A percentile compares a stretch with the other conserved stretches of the same genome.
Evolutionary conservation across 2,888 invertebrate genomes (phyloP).

Genomic region (Melieria crassipennis): DNA sequence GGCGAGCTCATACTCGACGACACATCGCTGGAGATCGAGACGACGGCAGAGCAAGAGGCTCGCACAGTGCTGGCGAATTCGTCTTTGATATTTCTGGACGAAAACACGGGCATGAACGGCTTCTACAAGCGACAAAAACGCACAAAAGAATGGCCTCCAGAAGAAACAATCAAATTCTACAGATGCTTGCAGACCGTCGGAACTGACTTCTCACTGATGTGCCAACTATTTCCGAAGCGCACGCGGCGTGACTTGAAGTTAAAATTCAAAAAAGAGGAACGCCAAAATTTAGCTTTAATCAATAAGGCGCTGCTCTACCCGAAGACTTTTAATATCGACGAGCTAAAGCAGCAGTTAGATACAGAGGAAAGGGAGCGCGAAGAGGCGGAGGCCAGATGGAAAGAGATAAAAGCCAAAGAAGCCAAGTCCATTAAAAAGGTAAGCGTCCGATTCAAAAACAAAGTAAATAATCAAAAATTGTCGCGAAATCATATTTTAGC

Average conservation of each 20-base stretch:
- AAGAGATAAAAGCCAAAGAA: conserved; percentile 48
- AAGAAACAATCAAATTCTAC: conserved; percentile 91
- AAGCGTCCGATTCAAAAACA: conserved; percentile 10
- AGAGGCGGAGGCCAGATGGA: conserved; percentile 48
- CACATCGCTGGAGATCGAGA: conserved; percentile 79
- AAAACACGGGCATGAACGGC: conserved; percentile 68
- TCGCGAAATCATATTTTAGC: conserved; percentile 30
- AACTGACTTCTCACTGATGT: conserved; percentile 93
- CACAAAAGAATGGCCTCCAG: conserved; percentile 78
- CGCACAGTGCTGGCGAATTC: conserved; percentile 74
- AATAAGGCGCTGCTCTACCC: conserved; percentile 80
- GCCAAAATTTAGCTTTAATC: conserved; percentile 75
- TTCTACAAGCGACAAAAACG: conserved; percentile 75
- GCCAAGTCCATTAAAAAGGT: conserved; percentile 54
- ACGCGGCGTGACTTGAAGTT: conserved; percentile 84
- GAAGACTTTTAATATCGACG: conserved; percentile 74
- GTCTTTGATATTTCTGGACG: conserved; percentile 74
- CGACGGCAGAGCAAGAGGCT: conserved; percentile 72
- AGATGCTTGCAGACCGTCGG: conserved; percentile 88
- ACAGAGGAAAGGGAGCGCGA: conserved; percentile 63
- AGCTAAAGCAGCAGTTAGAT: conserved; percentile 70
- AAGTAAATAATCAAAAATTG: conserved; percentile 5
- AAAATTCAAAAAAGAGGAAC: conserved; percentile 94
- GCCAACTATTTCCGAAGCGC: conserved; percentile 81
- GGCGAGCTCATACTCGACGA: conserved; percentile 88